These are phyloP conservation scores for Eretmochelys imbricata DNA, from an alignment of 2,113 vertebrate species.

Conservation along the genomic window DNA sequence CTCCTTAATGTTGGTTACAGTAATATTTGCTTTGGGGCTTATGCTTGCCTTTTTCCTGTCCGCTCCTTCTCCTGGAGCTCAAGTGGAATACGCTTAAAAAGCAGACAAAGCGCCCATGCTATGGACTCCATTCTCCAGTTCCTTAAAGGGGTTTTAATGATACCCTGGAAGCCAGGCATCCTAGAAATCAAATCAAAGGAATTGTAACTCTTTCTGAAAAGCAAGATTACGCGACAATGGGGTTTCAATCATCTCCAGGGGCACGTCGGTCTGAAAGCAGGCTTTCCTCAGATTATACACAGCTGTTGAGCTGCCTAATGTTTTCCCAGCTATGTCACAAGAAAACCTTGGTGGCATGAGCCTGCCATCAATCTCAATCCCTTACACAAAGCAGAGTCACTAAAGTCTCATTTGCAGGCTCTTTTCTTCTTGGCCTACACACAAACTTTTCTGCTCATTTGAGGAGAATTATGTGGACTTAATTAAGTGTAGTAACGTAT, in stretches of 20 bases:
- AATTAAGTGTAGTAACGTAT: slow-evolving; percentile 95
- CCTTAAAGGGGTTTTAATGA: slow-evolving; percentile 88
- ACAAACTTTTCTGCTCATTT: slow-evolving; percentile 82
- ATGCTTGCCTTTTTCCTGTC: neutral
- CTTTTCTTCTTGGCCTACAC: slow-evolving; percentile 79
- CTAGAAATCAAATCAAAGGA: slow-evolving; percentile 91
- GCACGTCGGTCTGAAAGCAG: slow-evolving; percentile 82
- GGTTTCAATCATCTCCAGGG: slow-evolving; percentile 80
- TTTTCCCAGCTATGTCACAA: slow-evolving; percentile 82
- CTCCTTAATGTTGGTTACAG: neutral
- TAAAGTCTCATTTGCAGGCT: slow-evolving; percentile 87
- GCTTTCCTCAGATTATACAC: slow-evolving; percentile 80
- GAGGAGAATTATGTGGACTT: slow-evolving; percentile 89
- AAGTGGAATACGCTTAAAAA: slow-evolving; percentile 22
- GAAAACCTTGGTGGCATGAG: slow-evolving; percentile 85
- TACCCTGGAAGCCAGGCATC: slow-evolving; percentile 82
- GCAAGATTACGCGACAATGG: slow-evolving; percentile 93
- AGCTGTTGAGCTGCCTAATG: slow-evolving; percentile 86
- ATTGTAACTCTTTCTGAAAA: slow-evolving; percentile 94
- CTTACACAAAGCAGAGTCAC: slow-evolving; percentile 81
- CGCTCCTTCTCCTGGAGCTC: neutral
- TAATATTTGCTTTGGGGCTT: slow-evolving; percentile 6
- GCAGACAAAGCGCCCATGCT: slow-evolving; percentile 81
- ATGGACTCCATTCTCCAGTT: slow-evolving; percentile 82
- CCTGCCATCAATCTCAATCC: slow-evolving; percentile 86